Evolutionary conservation across 2,888 invertebrate genomes (phyloP), one percentile per base, ranked within the genome.

Genomic region (Caenorhabditis imperialis): DNA sequence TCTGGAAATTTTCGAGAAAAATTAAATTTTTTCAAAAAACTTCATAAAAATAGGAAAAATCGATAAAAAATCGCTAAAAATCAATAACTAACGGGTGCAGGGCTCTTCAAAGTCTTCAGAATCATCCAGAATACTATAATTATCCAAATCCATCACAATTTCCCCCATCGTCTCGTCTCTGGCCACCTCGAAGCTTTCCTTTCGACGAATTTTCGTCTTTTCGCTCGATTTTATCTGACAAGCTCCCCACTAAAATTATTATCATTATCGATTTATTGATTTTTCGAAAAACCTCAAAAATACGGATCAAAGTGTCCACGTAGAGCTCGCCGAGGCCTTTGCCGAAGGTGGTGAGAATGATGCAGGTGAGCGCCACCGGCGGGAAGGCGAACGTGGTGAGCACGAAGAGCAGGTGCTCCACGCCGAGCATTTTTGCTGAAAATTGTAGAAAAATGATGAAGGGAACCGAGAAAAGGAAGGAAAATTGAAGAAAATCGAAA

Each of bases 231-330:
- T 81, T 69, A 85, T 84, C 63, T 85, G 83, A 7, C 84, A 75
- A n/a, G 85, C 85, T 16, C 84, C 85, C 85, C 85, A 85, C 85
- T 85, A 65, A 63, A 83, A 76, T 30, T 35, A 38, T 3, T 33
- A 22, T 10, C 37, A n/a, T 18, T 47, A 33, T 35, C 22, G 18
- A 18, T n/a, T 10, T n/a, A n/a, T n/a, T n/a, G n/a, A n/a, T n/a
- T n/a, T n/a, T n/a, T n/a, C n/a, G n/a, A n/a, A n/a, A n/a, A n/a
- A 96, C 96, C 93, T 96, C 96, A 90, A 97, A 97, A 84, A 96
- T 92, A 89, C 92, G 92, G 75, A 97, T 91, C 75, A 97, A 91
- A 70, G 94, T 90, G 88, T 93, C 92, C 73, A 96, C 94, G 89
- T 96, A 97, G 45, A 93, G 91, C 87, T 93, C 92, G 81, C 96